Conservation (phyloP, 2,113 vertebrate genomes). For the Eidolon helvum region DNA sequence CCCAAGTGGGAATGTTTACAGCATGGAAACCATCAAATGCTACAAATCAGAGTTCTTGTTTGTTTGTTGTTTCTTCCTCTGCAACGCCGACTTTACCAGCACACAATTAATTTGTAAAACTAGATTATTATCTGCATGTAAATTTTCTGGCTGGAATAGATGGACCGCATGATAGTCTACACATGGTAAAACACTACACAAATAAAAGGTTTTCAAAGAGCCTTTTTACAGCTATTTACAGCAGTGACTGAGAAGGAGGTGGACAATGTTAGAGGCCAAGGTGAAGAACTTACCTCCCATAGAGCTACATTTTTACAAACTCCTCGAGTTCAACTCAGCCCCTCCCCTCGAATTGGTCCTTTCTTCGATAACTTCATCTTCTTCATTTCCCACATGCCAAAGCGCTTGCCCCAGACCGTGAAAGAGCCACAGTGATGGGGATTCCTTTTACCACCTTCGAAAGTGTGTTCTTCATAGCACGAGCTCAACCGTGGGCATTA, state of each 20-base stretch:
- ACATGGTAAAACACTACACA: background rate
- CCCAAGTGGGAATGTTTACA: background rate
- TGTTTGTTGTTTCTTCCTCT: background rate
- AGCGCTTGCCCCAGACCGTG: background rate
- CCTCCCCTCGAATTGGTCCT: background rate
- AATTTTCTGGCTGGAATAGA: background rate
- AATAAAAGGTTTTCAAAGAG: background rate
- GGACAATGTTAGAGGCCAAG: accelerated
- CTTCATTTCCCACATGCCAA: background rate
- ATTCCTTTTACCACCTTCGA: too few relatives aligned
- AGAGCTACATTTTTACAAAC: background rate
- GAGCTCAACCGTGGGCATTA: accelerated
- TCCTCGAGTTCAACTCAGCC: background rate
- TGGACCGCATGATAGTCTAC: accelerated
- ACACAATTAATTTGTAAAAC: background rate
- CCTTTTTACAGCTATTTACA: background rate
- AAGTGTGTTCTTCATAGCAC: background rate
- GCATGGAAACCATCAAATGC: background rate
- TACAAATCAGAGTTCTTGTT: background rate
- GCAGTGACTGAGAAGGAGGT: background rate
- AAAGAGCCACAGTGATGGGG: background rate
- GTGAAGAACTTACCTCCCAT: background rate
- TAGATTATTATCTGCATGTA: background rate
- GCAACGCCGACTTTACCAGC: background rate
- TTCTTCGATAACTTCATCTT: background rate